phyloP scores from a whole-genome alignment of 2,113 vertebrate species.

The Lycaon pictus region DNA sequence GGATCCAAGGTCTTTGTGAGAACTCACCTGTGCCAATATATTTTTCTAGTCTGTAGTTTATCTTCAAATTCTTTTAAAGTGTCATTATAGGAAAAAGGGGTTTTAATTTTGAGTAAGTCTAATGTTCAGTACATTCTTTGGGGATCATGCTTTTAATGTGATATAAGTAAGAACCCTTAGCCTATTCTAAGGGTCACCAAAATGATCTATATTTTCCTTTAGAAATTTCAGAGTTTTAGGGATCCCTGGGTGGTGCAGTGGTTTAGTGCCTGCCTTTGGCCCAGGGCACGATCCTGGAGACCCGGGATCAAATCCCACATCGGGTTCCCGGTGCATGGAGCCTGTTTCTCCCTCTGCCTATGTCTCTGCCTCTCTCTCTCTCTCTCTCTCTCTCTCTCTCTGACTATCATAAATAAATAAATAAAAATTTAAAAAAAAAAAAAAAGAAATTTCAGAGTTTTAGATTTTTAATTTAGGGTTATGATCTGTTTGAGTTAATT shows the following conservation, averaged over 20 bases:
- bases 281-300: too few relatives aligned
- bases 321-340: too few relatives aligned
- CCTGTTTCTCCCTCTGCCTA: too few relatives aligned
- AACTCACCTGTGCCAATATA: neutral
- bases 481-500: neutral
- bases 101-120: neutral
- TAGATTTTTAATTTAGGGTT: neutral
- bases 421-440: too few relatives aligned
- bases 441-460: slow-evolving; percentile 7
- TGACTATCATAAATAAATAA: too few relatives aligned
- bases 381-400: too few relatives aligned
- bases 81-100: neutral
- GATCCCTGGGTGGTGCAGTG: too few relatives aligned
- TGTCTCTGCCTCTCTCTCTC: too few relatives aligned
- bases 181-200: neutral
- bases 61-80: slow-evolving; percentile 23
- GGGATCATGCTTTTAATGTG: neutral
- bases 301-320: too few relatives aligned
- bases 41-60: neutral
- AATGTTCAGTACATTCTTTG: neutral
- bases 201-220: neutral
- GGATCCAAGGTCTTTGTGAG: neutral
- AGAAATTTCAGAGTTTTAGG: neutral
- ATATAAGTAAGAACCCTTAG: neutral
- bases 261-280: too few relatives aligned